These are phyloP conservation scores for Andricus grossulariae DNA, from an alignment of 1,140 invertebrate species.

Conservation along the genomic window DNA sequence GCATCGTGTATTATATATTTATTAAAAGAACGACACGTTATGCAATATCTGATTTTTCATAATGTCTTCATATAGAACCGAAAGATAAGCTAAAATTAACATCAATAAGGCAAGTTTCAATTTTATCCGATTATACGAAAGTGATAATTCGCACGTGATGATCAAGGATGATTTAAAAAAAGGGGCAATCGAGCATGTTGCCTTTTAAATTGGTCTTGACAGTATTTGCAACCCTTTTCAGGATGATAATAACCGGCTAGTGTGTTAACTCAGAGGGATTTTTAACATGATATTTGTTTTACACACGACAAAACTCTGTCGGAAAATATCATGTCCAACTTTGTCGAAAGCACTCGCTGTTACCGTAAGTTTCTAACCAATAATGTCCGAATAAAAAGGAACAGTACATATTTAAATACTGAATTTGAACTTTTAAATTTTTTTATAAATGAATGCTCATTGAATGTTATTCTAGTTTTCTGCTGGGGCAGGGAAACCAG, in stretches of 20 bases:
- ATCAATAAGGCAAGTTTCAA: constrained; percentile 16
- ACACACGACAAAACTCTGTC: constrained; percentile 49
- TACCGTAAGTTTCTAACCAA: constrained; percentile 51
- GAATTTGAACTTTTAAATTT: constrained; percentile 13
- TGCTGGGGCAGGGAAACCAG: constrained; percentile 49
- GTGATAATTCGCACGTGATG: neutral
- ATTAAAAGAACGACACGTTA: constrained; percentile 14
- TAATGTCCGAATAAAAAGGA: neutral
- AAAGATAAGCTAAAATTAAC: constrained; percentile 2
- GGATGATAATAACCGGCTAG: constrained; percentile 42
- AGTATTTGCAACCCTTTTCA: constrained; percentile 39
- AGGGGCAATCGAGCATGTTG: neutral
- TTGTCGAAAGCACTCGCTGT: constrained; percentile 52
- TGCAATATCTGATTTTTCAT: constrained; percentile 24
- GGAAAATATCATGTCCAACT: constrained; percentile 55
- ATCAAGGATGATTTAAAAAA: neutral
- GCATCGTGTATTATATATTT: constrained; percentile 18
- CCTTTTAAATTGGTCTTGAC: neutral
- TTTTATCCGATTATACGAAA: neutral
- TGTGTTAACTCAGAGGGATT: constrained; percentile 22
- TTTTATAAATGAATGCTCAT: constrained; percentile 30
- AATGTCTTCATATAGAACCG: constrained; percentile 23
- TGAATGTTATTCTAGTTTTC: constrained; percentile 60
- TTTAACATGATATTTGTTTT: constrained; percentile 67
- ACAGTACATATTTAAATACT: constrained; percentile 16